phyloP scores from a whole-genome alignment of 64 coral and sea anemone genomes.

The Cladopsammia gracilis region DNA sequence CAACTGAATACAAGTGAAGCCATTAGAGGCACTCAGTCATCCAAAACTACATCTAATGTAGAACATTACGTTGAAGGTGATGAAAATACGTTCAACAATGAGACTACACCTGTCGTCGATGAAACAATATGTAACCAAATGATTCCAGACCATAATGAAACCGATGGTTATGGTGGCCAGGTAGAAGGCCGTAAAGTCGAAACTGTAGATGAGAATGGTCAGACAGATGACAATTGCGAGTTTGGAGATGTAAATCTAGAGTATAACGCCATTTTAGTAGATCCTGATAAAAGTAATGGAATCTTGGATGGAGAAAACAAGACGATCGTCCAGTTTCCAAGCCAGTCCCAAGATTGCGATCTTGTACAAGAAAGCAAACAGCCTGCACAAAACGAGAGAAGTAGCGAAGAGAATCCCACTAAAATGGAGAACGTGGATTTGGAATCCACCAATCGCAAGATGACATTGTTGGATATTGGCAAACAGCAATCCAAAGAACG shows the following conservation, averaged over 20 bases:
- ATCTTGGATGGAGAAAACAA: neutral
- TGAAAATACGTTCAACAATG: neutral
- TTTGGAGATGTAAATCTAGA: neutral
- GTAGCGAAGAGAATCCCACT: neutral
- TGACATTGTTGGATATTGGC: constrained; percentile 32
- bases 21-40: too few relatives aligned
- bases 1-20: too few relatives aligned
- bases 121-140: neutral
- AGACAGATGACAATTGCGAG: neutral
- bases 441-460: neutral
- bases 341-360: neutral
- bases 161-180: neutral
- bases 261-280: neutral
- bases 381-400: neutral
- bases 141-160: neutral
- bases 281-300: neutral
- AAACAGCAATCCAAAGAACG: constrained; percentile 27
- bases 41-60: too few relatives aligned
- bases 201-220: neutral
- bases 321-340: neutral
- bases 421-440: neutral
- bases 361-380: neutral
- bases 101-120: neutral
- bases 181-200: neutral
- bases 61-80: neutral